Evolutionary conservation across 2,113 vertebrate genomes (phyloP).

Genomic region (Scomber japonicus): DNA sequence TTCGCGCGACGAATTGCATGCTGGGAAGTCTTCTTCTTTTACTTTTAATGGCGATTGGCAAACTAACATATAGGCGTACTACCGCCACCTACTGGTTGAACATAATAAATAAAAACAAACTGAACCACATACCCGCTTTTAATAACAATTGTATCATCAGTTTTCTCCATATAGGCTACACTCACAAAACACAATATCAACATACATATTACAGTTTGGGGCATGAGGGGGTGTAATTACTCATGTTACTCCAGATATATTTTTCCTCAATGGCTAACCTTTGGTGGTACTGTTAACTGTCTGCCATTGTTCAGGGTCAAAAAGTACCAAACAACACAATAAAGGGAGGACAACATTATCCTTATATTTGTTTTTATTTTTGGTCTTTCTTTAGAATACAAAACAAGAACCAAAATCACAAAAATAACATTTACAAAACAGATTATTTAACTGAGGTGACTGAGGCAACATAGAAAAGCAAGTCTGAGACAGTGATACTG

Average conservation of each 20-base stretch:
- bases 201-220: too few relatives aligned
- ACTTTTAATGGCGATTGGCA: not conserved
- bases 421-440: slow-evolving; percentile 86
- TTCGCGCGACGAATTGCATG: slow-evolving; percentile 54
- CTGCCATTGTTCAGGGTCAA: not conserved
- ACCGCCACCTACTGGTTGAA: not conserved
- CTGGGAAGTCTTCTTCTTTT: slow-evolving; percentile 50
- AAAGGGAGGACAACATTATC: not conserved
- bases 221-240: too few relatives aligned
- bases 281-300: too few relatives aligned
- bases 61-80: not conserved
- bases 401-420: slow-evolving; percentile 85
- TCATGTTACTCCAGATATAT: too few relatives aligned
- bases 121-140: too few relatives aligned
- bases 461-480: slow-evolving; percentile 81
- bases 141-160: too few relatives aligned
- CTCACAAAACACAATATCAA: too few relatives aligned
- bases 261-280: not conserved
- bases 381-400: slow-evolving; percentile 87
- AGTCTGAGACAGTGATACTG: slow-evolving; percentile 77
- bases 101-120: too few relatives aligned
- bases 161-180: too few relatives aligned
- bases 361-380: slow-evolving; percentile 83
- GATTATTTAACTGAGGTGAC: slow-evolving; percentile 83
- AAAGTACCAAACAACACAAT: not conserved